Base-by-base conservation (phyloP, 2,888 invertebrate species). In the Ametastegia equiseti region DNA sequence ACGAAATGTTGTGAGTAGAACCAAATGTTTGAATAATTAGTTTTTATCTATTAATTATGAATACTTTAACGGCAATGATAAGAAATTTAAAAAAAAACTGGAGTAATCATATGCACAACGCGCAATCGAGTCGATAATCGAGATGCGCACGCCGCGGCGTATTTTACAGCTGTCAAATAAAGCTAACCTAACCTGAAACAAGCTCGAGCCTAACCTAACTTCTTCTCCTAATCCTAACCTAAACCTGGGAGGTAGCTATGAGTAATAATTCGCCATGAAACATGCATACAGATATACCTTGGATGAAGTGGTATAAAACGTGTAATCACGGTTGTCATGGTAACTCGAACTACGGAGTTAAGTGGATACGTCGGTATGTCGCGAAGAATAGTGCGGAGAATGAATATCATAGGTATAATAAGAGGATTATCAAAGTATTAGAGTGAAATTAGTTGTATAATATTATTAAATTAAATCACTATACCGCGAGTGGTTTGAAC, bases 241-340 rank as follows among this genome's bases (percentile, higher is more conserved):
- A n/a, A n/a, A n/a, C n/a, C n/a, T n/a, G n/a, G n/a, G n/a, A n/a
- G n/a, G n/a, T 13, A 63, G 15, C 63, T 63, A 33, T 23, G 13
- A 63, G 63, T 23, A 33, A 63, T 63, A 63, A 63, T 63, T 63
- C 23, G 23, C 15, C 36, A 33, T 63, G 7, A 33, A 33, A 30
- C 63, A 63, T 63, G 63, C 63, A 69, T 13, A 5, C 69, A 69
- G n/a, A n/a, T 3, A 23, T 23, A 42, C 11, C n/a, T n/a, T n/a
- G n/a, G n/a, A n/a, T n/a, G n/a, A n/a, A 23, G 19, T 42, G 15
- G 15, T 63, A 30, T 36, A 36, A n/a, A 47, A 30, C 71, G 45
- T 71, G n/a, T 45, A 47, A 71, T 47, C 71, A 71, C n/a, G n/a
- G 71, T 71, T 71, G 71, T 47, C 71, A 71, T 71, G 71, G 71